phyloP scores from a whole-genome alignment of 2,888 invertebrate genomes.

The Belgica antarctica region DNA sequence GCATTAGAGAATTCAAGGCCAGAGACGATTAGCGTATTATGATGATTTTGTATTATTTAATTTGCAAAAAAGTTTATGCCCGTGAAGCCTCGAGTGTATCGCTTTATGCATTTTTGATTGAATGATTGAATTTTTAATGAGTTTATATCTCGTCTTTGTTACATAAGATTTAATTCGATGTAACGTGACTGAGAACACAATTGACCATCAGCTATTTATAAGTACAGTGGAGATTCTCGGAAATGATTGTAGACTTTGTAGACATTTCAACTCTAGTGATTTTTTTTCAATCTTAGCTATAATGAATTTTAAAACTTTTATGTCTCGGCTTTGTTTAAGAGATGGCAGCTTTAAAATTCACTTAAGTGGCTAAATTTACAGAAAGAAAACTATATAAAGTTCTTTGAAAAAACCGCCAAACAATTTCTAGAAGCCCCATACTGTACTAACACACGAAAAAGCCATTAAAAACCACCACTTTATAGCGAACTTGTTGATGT shows the following conservation, averaged over 20 bases:
- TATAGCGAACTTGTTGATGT: conserved; percentile 19
- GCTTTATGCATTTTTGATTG: conserved; percentile 30
- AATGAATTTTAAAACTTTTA: too few relatives aligned
- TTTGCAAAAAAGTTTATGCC: conserved; percentile 32
- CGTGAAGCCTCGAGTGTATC: not conserved
- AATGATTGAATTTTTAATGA: conserved; percentile 37
- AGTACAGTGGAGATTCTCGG: too few relatives aligned
- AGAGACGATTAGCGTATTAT: not conserved
- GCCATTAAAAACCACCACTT: not conserved
- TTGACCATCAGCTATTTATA: conserved; percentile 20
- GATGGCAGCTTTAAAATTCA: too few relatives aligned
- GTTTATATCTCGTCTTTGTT: conserved; percentile 10
- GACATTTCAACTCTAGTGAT: too few relatives aligned
- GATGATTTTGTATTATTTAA: conserved; percentile 20
- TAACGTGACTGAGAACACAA: conserved; percentile 36
- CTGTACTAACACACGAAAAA: not conserved
- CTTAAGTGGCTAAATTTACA: too few relatives aligned
- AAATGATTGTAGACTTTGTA: not conserved
- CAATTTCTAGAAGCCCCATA: too few relatives aligned
- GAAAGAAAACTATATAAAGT: too few relatives aligned
- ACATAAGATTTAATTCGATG: not conserved
- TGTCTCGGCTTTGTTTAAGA: too few relatives aligned
- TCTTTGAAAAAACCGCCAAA: too few relatives aligned
- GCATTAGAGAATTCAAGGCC: conserved; percentile 30
- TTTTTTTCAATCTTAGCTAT: too few relatives aligned